Percentiles rank a stretch among this genome's conserved stretches.
These are phyloP conservation scores for Pogonocichla stellata DNA, from an alignment of 2,113 vertebrate species.

Conservation along the genomic window DNA sequence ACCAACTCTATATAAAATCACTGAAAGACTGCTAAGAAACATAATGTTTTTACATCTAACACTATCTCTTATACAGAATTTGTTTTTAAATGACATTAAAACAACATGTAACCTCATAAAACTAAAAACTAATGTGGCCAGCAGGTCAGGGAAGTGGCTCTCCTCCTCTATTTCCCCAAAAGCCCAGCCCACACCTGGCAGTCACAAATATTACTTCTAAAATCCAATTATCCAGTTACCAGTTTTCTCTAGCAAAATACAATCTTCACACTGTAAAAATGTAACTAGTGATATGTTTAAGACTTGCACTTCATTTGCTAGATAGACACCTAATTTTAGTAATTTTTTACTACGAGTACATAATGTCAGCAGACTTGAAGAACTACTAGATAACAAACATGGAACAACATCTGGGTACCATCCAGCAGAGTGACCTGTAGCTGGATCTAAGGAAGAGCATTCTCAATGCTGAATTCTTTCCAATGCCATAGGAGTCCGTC, in stretches of 20 bases:
- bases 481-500: neutral
- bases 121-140: neutral
- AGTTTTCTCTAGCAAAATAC: neutral
- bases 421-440: neutral
- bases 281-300: neutral
- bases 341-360: neutral
- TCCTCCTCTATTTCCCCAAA: neutral
- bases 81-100: neutral
- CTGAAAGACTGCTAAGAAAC: neutral
- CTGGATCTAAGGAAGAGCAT: neutral
- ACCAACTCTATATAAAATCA: neutral
- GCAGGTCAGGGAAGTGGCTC: neutral
- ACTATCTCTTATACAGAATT: neutral
- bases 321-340: neutral
- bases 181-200: neutral
- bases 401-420: neutral
- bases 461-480: neutral
- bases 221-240: neutral
- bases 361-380: neutral
- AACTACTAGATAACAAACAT: neutral
- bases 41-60: neutral
- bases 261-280: neutral
- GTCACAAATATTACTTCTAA: neutral
- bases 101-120: neutral
- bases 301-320: neutral